Evolutionary conservation across 2,888 invertebrate species (phyloP).

Genomic region (Coenonympha glycerion): DNA sequence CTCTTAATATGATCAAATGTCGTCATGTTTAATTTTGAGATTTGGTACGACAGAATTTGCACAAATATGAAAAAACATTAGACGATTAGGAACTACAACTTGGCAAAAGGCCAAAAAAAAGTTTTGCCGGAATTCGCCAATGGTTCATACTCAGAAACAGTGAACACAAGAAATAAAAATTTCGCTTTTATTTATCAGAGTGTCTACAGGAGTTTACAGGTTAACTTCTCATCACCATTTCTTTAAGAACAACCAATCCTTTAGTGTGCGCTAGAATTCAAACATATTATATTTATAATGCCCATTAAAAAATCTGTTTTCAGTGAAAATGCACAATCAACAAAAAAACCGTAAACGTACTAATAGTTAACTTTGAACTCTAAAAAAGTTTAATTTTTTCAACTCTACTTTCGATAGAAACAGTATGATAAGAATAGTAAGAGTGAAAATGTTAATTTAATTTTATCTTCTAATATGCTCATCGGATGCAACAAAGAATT

Average conservation of each 20-base stretch:
- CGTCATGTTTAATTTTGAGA: too few relatives aligned
- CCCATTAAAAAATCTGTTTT: slow-evolving; percentile 3
- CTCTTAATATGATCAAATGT: too few relatives aligned
- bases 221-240: slow-evolving; percentile 63
- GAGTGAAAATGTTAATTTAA: neutral
- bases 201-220: slow-evolving; percentile 59
- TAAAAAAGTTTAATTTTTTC: neutral
- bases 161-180: slow-evolving; percentile 43
- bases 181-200: slow-evolving; percentile 39
- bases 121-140: too few relatives aligned
- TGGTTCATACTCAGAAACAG: slow-evolving; percentile 43
- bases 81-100: too few relatives aligned
- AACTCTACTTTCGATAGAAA: neutral
- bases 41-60: too few relatives aligned
- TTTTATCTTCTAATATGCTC: neutral
- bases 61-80: too few relatives aligned
- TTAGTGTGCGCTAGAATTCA: slow-evolving; percentile 72
- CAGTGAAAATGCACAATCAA: neutral
- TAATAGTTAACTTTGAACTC: neutral
- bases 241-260: slow-evolving; percentile 60
- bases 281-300: slow-evolving; percentile 48
- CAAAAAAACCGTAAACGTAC: neutral
- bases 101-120: too few relatives aligned
- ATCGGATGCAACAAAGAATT: slow-evolving; percentile 8
- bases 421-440: neutral